Evolutionary conservation across 2,113 vertebrate genomes (phyloP).

Genomic region (Cebidichthys violaceus): DNA sequence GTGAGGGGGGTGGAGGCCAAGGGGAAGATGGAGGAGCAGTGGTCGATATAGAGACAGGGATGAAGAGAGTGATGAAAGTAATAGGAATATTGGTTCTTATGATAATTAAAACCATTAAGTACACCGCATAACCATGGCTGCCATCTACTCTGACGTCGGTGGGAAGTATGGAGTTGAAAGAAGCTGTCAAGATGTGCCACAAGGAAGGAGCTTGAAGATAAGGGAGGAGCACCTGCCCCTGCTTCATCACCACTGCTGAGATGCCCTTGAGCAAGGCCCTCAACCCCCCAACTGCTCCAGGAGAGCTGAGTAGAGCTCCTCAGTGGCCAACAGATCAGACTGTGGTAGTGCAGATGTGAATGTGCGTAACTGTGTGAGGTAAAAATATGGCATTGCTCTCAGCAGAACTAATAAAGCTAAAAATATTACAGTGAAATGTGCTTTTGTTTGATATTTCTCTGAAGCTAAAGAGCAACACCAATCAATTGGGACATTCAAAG

Average conservation of each 20-base stretch:
- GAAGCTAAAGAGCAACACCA: background rate
- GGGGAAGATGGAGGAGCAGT: background rate
- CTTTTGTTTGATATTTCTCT: background rate
- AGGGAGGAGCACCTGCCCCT: background rate
- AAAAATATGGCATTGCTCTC: background rate
- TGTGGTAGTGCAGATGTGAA: background rate
- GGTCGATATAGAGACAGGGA: background rate
- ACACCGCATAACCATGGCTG: background rate
- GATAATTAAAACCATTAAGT: background rate
- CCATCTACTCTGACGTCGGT: background rate
- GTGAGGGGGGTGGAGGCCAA: background rate
- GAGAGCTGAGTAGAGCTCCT: too few relatives aligned
- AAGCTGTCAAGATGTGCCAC: background rate
- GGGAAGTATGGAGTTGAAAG: background rate
- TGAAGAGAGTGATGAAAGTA: background rate
- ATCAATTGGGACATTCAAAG: background rate
- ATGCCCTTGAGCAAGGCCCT: background rate
- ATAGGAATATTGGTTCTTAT: background rate
- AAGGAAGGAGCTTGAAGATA: background rate
- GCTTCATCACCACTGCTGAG: background rate
- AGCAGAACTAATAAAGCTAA: background rate
- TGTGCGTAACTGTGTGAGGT: background rate
- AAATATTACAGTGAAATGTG: background rate
- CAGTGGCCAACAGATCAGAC: background rate
- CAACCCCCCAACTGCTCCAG: background rate